Base-by-base conservation (phyloP, 2,888 invertebrate genomes). In the Augiades crinisus region DNA sequence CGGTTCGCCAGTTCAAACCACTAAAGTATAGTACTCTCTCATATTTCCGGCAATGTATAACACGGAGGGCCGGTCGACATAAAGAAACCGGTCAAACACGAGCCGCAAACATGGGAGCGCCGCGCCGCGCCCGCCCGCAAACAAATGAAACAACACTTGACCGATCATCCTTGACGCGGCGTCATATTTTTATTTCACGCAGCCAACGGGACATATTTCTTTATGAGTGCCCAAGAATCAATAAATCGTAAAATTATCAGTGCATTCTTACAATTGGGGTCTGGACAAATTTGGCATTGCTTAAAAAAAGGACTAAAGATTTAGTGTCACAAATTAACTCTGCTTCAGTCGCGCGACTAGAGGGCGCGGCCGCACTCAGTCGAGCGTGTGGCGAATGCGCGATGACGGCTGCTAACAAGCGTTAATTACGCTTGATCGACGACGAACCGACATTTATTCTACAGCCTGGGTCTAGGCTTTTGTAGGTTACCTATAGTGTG, bases 21-120 rank as follows among this genome's bases (percentile, higher is more conserved):
- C 45, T 47, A 38, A 27, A 34, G 16, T 8, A 19, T 27, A 37
- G n/a, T 13, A 21, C 12, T 46, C 8, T 30, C 19, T 31, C 21
- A 47, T 47, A 38, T 47, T 38, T 47, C 47, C 47, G 47, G 47
- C 19, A 37, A 30, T 6, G 37, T 38, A 40, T 27, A 56, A 49
- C 57, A 47, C 65, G 63, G 64, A 65, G 68, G 66, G 69, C 64
- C 64, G 64, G 77, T 71, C 72, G 63, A 72, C 74, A 72, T 88
- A 88, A 88, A 88, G 84, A 85, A 80, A 62, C 61, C 74, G 77
- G 67, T 75, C 81, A 86, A 85, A 83, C 86, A 83, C 58, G 56
- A 62, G 64, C 55, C 37, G 69, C 78, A 87, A 86, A 87, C 77
- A 87, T 58, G 74, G 86, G 88, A 65, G 88, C 70, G 85, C 65